Percentiles rank a stretch among this genome's conserved stretches.
These are phyloP conservation scores for Gila robusta DNA, from an alignment of 2,797 vertebrate species.

Conservation along the genomic window DNA sequence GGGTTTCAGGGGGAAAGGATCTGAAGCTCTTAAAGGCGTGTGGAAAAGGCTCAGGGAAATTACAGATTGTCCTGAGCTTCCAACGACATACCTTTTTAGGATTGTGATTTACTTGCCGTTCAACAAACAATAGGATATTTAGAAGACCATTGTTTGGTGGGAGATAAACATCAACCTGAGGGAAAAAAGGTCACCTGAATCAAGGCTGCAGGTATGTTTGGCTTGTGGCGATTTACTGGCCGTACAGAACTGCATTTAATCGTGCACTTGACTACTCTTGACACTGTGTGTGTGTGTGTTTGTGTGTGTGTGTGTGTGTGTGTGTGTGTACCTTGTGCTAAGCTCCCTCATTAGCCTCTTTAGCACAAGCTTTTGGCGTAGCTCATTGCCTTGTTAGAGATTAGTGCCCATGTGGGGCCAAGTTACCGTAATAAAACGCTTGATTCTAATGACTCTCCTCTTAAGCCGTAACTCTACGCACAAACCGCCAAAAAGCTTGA, in stretches of 20 bases:
- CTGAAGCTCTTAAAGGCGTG: constrained; percentile 34
- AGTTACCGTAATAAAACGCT: constrained; percentile 64
- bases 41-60: constrained; percentile 21
- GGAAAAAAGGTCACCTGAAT: constrained; percentile 67
- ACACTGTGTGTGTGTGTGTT: too few relatives aligned
- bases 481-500: constrained; percentile 73
- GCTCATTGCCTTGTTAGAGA: constrained; percentile 68
- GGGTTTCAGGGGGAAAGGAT: constrained; percentile 10
- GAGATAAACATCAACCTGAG: constrained; percentile 79
- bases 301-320: constrained; percentile 29
- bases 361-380: constrained; percentile 72
- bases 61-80: constrained; percentile 14
- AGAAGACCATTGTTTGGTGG: constrained; percentile 68
- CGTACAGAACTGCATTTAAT: neutral
- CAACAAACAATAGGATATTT: constrained; percentile 25
- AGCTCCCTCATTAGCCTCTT: constrained; percentile 74
- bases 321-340: constrained; percentile 28
- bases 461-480: constrained; percentile 62
- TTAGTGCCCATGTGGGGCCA: constrained; percentile 67
- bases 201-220: constrained; percentile 67
- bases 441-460: constrained; percentile 67
- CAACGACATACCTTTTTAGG: neutral
- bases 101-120: constrained; percentile 15
- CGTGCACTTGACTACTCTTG: constrained; percentile 14
- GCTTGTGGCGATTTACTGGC: constrained; percentile 24